Base-by-base conservation (phyloP, 2,113 vertebrate species). In the Hippocampus zosterae region DNA sequence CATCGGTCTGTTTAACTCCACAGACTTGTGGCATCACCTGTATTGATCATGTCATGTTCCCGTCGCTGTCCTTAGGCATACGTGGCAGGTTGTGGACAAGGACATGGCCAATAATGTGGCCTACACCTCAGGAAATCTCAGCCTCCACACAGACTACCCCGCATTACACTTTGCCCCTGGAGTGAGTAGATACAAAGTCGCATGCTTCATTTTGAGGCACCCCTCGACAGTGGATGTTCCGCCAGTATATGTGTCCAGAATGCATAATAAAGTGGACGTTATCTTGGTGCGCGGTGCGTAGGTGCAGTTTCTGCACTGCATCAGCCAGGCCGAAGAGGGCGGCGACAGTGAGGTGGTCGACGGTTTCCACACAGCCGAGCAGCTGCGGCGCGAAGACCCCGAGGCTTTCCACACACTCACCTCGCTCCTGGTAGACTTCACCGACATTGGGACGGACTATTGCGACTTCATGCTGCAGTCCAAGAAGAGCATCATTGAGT, bases 81-180 rank as follows among this genome's bases (percentile, higher is more conserved):
- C 95, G 23, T 99, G 95, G 95, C 95, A 98, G 89, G 96, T 98
- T 70, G 93, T 95, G 91, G 95, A 98, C 89, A 99, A 99, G 88
- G 68, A 83, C 33, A 89, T 92, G 78, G 95, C 96, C 41, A 97
- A 96, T 91, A 98, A 98, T 0, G 93, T 98, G 27, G 96, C 97
- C 60, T 98, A 98, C 65, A 98, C 96, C 2, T 91, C 93, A 0
- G 95, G 91, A 53, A 94, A 90, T 67, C 91, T 98, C 2, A 94
- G 93, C 40, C 92, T 94, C 74, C 97, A 99, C 74, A 96, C 96
- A 0, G 96, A 98, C 87, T 98, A 99, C 70, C 95, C 96, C 8
- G 95, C 93, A 1, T 79, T 99, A 50, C 93, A 95, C 79, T 89
- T 94, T 74, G 91, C 96, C 73, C 97, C 97, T 53, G 97, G 96